Evolutionary conservation across 2,888 invertebrate genomes (phyloP), one percentile per base, ranked within the genome.

Genomic region (Drosophila mayaguana): DNA sequence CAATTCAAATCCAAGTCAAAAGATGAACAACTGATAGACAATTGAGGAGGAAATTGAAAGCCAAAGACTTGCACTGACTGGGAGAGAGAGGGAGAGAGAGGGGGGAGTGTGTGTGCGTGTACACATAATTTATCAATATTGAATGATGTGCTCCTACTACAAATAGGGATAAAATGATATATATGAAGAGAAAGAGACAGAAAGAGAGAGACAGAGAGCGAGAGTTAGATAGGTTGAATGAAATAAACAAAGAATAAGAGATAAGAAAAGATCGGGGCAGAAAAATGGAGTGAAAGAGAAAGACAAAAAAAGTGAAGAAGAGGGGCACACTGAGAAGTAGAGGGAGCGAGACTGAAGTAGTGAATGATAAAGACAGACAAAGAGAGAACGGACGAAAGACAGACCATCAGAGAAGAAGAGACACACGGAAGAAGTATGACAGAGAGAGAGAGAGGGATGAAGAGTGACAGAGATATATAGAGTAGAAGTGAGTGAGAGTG

Each of bases 1-100:
- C 89, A 84, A 79, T 84, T 71, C 70, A 72, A 84, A 82, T 83
- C 68, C 78, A 56, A 77, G 80, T 80, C 78, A 72, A 76, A 62
- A 77, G 80, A 76, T 78, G 80, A 72, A 62, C 72, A 80, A 51
- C 53, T 72, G 77, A 67, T 67, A 63, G 77, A 78, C 81, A 72
- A 77, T 66, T 66, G 57, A 38, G 60, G 38, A 70, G 51, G 63
- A 78, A 80, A 78, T 80, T 80, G 63, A 80, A 78, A 61, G 62
- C 48, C 25, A 32, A 40, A 36, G 36, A 36, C 12, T 45, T 72
- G 40, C 50, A 40, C 34, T 20, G 18, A 18, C 46, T 36, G 46
- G 2, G 48, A 22, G 18, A 40, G 54, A 11, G n/a, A n/a, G 36
- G 20, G 9, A 36, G 34, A 32, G 54, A 38, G 63, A 32, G 50